Evolutionary conservation across 1,140 invertebrate genomes (phyloP).

Genomic region (Psix sp.): DNA sequence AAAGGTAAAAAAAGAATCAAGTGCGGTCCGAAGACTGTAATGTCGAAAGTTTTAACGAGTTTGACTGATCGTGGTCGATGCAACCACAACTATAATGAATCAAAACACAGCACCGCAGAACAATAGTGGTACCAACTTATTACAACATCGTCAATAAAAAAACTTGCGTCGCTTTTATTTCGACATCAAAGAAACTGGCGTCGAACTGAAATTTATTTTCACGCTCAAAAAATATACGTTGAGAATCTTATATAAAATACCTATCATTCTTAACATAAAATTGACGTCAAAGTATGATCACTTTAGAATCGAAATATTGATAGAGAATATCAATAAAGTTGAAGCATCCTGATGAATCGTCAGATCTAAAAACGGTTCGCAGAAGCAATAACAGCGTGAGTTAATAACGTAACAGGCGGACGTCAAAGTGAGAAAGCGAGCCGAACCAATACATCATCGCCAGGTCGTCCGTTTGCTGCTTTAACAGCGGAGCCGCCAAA

Average conservation of each 20-base stretch:
- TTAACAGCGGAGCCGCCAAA: slow-evolving; percentile 70
- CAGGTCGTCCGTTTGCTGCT: slow-evolving; percentile 63
- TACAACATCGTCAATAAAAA: slow-evolving; percentile 57
- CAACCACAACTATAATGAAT: slow-evolving; percentile 73
- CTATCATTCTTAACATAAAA: too few species aligned
- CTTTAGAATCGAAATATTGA: slow-evolving; percentile 11
- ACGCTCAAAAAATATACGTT: slow-evolving; percentile 23
- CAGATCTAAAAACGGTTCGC: slow-evolving; percentile 31
- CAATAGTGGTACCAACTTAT: slow-evolving; percentile 68
- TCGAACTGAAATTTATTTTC: slow-evolving; percentile 35
- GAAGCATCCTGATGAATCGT: slow-evolving; percentile 34
- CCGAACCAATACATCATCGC: slow-evolving; percentile 74
- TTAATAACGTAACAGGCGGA: slow-evolving; percentile 60
- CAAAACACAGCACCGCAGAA: slow-evolving; percentile 65
- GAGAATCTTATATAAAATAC: too few species aligned
- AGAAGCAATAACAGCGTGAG: slow-evolving; percentile 56
- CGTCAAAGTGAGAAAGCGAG: slow-evolving; percentile 60
- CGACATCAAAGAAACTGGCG: slow-evolving; percentile 37
- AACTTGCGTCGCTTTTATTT: slow-evolving; percentile 22
- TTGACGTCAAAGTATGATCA: too few species aligned
- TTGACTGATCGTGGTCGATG: slow-evolving; percentile 76
- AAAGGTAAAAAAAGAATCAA: slow-evolving; percentile 54
- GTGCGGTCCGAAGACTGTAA: slow-evolving; percentile 71
- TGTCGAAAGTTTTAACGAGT: slow-evolving; percentile 76
- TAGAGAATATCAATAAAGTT: slow-evolving; percentile 20